Base-by-base conservation (phyloP, 1,140 invertebrate genomes). In the Drosophila sucinea region DNA sequence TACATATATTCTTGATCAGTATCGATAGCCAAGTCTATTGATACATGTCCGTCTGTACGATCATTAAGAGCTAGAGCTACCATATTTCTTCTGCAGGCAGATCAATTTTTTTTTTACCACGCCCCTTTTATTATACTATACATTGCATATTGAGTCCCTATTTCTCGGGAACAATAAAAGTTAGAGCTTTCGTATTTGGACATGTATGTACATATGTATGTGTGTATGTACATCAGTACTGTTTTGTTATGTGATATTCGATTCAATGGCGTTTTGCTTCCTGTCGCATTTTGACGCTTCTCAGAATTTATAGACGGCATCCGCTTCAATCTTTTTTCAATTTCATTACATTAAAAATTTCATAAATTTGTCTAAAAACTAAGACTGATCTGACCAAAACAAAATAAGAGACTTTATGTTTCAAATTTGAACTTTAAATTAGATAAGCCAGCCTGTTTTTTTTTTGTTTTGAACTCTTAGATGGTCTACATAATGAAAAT, bases 401-500 rank as follows among this genome's bases (percentile, higher is more conserved):
- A 25, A 47, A 47, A n/a, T 25, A 47, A 4, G 2, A 51, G 44
- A 27, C 44, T 11, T 38, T 11, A 38, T 38, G 35, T 38, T 38
- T 11, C 3, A 47, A 23, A 6, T 25, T 25, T 25, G 1, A 23
- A 47, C 44, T 47, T 25, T 7, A 47, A 23, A 23, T 47, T 47
- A 7, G 44, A 47, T 47, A 25, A 2, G 17, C 23, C 7, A 7
- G 3, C 1, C 6, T 17, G 4, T 8, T 51, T 27, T 44, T 23
- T 27, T 47, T 51, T 25, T 8, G 2, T 44, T 44, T 44, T 2
- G 2, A 51, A 10, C 23, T 25, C 25, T 23, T 47, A 0, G 10
- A 35, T 27, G 10, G n/a, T 17, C 33, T 65, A 38, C 33, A 74
- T 66, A 73, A 60, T 60, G 55, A 47, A 44, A 44, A 3, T 3